Evolutionary conservation across 2,888 invertebrate species (phyloP).

Genomic region (Mantis religiosa): DNA sequence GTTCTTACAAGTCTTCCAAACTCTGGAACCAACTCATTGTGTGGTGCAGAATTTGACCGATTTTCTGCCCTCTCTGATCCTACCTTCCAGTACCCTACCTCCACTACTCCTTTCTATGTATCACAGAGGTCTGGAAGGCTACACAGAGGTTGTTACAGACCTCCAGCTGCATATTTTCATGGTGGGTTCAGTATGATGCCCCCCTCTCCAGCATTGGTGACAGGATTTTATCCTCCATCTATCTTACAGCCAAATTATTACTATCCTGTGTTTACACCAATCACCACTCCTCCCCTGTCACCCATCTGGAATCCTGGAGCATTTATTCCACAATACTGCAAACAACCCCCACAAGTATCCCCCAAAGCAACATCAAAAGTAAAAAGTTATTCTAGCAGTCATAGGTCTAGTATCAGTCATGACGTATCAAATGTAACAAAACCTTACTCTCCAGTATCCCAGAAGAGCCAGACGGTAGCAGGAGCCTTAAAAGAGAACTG

Average conservation of each 20-base stretch:
- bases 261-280: not conserved
- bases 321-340: not conserved
- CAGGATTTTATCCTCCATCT: not conserved
- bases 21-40: constrained; percentile 57
- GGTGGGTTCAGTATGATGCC: not conserved
- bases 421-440: too few species aligned
- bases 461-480: not conserved
- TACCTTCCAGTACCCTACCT: not conserved
- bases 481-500: not conserved
- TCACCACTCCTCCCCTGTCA: not conserved
- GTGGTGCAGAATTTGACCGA: constrained; percentile 41
- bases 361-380: not conserved
- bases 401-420: not conserved
- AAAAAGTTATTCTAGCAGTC: not conserved
- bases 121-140: not conserved
- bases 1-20: constrained; percentile 47
- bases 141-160: not conserved
- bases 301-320: not conserved
- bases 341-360: not conserved
- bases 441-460: not conserved
- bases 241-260: not conserved
- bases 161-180: not conserved
- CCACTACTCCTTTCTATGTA: not conserved
- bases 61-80: constrained; percentile 4
- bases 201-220: not conserved